Evolutionary conservation across 2,113 vertebrate species (phyloP).

Genomic region (Suricata suricatta): DNA sequence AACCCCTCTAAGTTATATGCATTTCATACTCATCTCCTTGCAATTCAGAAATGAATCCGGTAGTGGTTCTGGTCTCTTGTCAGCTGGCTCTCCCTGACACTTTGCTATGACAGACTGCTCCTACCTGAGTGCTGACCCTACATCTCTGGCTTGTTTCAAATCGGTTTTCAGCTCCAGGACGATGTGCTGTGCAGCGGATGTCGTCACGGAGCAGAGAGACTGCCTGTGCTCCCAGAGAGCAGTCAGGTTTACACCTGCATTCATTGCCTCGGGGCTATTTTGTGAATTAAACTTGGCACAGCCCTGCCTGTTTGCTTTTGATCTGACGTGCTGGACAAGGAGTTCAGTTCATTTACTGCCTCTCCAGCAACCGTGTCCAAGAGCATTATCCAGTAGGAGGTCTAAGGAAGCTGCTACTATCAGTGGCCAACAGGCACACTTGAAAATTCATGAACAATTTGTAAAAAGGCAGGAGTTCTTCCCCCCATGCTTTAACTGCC

Average conservation of each 20-base stretch:
- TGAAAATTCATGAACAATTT: slow-evolving; percentile 82
- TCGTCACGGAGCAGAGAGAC: background rate
- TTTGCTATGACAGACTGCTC: background rate
- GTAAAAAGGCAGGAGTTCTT: slow-evolving; percentile 60
- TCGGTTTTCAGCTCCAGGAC: slow-evolving; percentile 55
- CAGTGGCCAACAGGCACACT: slow-evolving; percentile 76
- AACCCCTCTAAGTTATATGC: slow-evolving; percentile 44
- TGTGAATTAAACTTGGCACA: slow-evolving; percentile 78
- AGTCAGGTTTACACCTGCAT: background rate
- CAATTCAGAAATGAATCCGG: slow-evolving; percentile 67
- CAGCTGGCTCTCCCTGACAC: slow-evolving; percentile 61
- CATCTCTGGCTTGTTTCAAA: slow-evolving; percentile 62
- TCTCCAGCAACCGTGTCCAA: slow-evolving; percentile 74
- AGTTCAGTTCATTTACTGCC: slow-evolving; percentile 77
- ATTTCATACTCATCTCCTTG: slow-evolving; percentile 32
- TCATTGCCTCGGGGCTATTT: slow-evolving; percentile 73
- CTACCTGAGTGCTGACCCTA: background rate
- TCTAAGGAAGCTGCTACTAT: slow-evolving; percentile 79
- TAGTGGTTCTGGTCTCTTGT: slow-evolving; percentile 3
- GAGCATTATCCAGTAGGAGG: slow-evolving; percentile 78
- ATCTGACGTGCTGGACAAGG: slow-evolving; percentile 72
- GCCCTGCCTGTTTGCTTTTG: slow-evolving; percentile 66
- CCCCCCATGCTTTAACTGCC: slow-evolving; percentile 25
- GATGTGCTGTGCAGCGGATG: slow-evolving; percentile 50
- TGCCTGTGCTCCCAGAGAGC: slow-evolving; percentile 45